A percentile compares a stretch with the other conserved stretches of the same genome.
These are phyloP conservation scores for Temnothorax ravouxi DNA, from an alignment of 2,888 invertebrate species.

Conservation along the genomic window DNA sequence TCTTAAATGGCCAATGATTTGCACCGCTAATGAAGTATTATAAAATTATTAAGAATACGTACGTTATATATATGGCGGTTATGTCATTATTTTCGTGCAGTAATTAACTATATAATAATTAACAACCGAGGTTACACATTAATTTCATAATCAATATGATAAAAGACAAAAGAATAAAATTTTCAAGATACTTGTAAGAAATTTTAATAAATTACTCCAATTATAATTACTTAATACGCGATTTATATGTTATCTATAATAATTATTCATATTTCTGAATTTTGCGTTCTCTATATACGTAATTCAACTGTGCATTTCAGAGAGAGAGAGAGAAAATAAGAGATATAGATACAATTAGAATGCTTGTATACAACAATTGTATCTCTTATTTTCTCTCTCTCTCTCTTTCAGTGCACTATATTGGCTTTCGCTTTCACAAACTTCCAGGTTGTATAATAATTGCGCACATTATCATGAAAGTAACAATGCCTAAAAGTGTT, in stretches of 20 bases:
- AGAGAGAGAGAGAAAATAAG: background rate
- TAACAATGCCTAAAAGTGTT: too few relatives aligned
- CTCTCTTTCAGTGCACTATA: too few relatives aligned
- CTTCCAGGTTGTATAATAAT: too few relatives aligned
- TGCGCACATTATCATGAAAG: too few relatives aligned
- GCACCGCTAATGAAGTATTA: constrained; percentile 23
- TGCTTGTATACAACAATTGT: too few relatives aligned
- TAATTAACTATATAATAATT: constrained; percentile 27
- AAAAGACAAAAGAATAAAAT: background rate
- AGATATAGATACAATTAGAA: too few relatives aligned
- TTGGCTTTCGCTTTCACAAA: too few relatives aligned
- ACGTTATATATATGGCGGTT: background rate
- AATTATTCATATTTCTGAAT: background rate
- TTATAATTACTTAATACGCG: background rate
- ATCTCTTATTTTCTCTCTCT: too few relatives aligned
- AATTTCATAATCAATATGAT: background rate
- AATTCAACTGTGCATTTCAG: background rate
- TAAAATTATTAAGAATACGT: constrained; percentile 22
- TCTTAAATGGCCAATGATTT: constrained; percentile 24
- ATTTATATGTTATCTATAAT: background rate
- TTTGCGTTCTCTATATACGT: background rate
- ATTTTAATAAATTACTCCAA: background rate
- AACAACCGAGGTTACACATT: background rate
- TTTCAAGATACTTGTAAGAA: background rate
- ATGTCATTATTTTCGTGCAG: background rate